phyloP scores from a whole-genome alignment of 2,888 invertebrate genomes.

The Drosophila quinaria region DNA sequence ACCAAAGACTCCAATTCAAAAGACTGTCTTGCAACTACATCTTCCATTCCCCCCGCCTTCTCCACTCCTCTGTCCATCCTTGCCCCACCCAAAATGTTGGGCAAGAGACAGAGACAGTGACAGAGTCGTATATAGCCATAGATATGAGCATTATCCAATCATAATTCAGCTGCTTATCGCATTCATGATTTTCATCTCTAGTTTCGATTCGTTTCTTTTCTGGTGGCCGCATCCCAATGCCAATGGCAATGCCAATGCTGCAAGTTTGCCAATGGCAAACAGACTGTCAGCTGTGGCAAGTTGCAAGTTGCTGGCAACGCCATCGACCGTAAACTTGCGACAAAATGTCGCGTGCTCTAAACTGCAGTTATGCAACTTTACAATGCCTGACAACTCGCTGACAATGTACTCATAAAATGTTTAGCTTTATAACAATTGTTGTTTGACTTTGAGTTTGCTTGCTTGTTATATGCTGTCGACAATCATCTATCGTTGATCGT shows the following conservation, averaged over 20 bases:
- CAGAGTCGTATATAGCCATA: constrained; percentile 44
- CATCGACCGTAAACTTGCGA: constrained; percentile 77
- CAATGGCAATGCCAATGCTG: constrained; percentile 12
- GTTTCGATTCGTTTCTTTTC: constrained; percentile 63
- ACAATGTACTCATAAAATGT: constrained; percentile 62
- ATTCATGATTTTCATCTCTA: constrained; percentile 62
- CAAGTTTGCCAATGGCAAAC: constrained; percentile 15
- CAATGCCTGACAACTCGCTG: constrained; percentile 76
- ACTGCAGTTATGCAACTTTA: constrained; percentile 81
- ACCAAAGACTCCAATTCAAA: constrained; percentile 6
- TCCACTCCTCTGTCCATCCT: background rate
- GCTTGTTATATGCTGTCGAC: constrained; percentile 10
- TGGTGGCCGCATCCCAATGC: constrained; percentile 24
- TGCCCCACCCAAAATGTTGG: constrained; percentile 16
- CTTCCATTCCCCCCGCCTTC: background rate
- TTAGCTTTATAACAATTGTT: constrained; percentile 63
- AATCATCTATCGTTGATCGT: constrained; percentile 1
- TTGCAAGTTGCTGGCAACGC: constrained; percentile 24
- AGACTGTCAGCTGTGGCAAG: constrained; percentile 24
- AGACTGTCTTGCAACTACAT: constrained; percentile 5
- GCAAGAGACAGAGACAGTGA: background rate
- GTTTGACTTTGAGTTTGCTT: background rate
- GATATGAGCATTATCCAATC: constrained; percentile 71
- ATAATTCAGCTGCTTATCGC: constrained; percentile 75
- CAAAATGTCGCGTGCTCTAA: constrained; percentile 81